Evolutionary conservation across 1,140 invertebrate species (phyloP).

Genomic region (Bilobella aurantiaca): DNA sequence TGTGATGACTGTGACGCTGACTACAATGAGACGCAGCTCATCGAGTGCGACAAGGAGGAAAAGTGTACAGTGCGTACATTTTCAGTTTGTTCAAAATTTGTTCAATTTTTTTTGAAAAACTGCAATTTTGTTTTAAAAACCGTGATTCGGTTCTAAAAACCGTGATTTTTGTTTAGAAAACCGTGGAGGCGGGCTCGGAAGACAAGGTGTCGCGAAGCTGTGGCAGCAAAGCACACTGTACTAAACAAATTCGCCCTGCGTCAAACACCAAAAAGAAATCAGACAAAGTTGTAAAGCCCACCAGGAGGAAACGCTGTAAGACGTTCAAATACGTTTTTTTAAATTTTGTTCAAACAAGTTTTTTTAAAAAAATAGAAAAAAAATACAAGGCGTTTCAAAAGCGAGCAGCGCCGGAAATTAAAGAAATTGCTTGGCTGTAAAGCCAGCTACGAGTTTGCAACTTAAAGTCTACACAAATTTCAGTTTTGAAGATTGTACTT

Average conservation of each 20-base stretch:
- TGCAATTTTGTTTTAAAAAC: not conserved
- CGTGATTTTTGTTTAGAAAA: not conserved
- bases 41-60: slow-evolving; percentile 15
- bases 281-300: not conserved
- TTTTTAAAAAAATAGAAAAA: not conserved
- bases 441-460: not conserved
- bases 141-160: not conserved
- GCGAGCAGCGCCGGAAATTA: not conserved
- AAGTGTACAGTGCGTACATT: slow-evolving; percentile 30
- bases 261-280: not conserved
- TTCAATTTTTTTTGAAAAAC: not conserved
- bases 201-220: not conserved
- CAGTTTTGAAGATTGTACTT: not conserved
- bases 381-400: not conserved
- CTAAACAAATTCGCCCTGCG: not conserved
- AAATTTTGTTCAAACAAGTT: too few species aligned
- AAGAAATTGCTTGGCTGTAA: not conserved
- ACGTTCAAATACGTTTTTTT: not conserved
- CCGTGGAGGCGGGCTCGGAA: not conserved
- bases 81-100: not conserved
- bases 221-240: not conserved
- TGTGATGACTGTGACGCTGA: slow-evolving; percentile 23
- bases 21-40: slow-evolving; percentile 15
- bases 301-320: not conserved
- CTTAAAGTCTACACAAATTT: not conserved